Base-by-base conservation (phyloP, 2,113 vertebrate genomes). In the Onychorhynchus coronatus region DNA sequence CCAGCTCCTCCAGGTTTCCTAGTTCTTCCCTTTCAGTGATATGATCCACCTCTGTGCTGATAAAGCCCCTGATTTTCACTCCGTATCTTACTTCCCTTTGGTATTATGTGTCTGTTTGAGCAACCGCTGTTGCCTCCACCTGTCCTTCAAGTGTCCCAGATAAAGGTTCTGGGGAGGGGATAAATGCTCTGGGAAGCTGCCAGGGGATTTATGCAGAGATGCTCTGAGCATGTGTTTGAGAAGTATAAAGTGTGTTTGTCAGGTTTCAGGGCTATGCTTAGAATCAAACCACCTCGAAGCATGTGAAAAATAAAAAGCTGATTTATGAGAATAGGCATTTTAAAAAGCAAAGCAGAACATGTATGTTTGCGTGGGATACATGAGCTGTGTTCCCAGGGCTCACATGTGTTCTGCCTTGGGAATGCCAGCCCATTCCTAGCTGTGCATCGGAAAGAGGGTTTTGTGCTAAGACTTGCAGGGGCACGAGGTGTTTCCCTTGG, bases 401-500 rank as follows among this genome's bases (percentile, higher is more conserved):
- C 52, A 7, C 0, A 1, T 7, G 39, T 44, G 22, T n/a, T 47
- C 53, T 80, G 14, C 44, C 22, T 4, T 5, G 21, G 19, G 31
- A 49, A 19, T 11, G 12, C 49, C 24, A 77, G 15, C 3, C 20
- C 12, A 0, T 80, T 22, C 27, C 18, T 22, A 42, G 7, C 30
- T 13, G 8, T 9, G 46, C 11, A 1, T 11, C 9, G 25, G 8
- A 24, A 42, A 37, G 28, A 9, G 23, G 59, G 28, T 6, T 80
- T 62, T 2, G 2, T 61, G 37, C 20, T 8, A 46, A 67, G 49
- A 23, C 42, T 77, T 70, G 30, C 27, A 39, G 44, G 47, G 41
- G 39, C 28, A 3, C 0, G 0, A 41, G 31, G 56, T 2, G 2
- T 14, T 86, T 83, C 55, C 56, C 59, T 16, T 37, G 23, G 30